A percentile compares a stretch with the other conserved stretches of the same genome.
Evolutionary conservation across 2,888 invertebrate species (phyloP).

Genomic region (Eupithecia inturbata): DNA sequence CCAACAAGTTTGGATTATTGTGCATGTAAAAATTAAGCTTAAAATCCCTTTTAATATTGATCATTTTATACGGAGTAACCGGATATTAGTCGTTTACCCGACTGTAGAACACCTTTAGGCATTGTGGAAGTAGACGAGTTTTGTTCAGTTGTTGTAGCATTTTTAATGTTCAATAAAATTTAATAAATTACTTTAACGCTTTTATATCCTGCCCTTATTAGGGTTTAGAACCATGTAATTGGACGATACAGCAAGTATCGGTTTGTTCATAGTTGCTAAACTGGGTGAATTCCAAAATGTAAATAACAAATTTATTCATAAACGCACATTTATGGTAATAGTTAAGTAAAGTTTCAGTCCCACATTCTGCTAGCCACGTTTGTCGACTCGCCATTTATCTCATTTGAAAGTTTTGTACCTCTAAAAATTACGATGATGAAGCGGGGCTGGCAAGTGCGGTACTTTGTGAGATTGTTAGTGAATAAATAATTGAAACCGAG

Average conservation of each 20-base stretch:
- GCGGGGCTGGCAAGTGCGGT: slow-evolving; percentile 54
- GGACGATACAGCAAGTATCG: slow-evolving; percentile 39
- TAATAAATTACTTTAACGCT: slow-evolving; percentile 64
- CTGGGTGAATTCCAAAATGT: slow-evolving; percentile 57
- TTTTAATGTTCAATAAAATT: slow-evolving; percentile 64
- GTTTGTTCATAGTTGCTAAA: slow-evolving; percentile 60
- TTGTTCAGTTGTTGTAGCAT: slow-evolving; percentile 66
- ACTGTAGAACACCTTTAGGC: slow-evolving; percentile 68
- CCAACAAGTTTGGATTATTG: slow-evolving; percentile 73
- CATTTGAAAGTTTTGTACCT: slow-evolving; percentile 35
- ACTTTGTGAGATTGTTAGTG: slow-evolving; percentile 67
- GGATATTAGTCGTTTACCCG: slow-evolving; percentile 71
- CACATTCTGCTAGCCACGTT: slow-evolving; percentile 48
- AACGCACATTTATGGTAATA: slow-evolving; percentile 72
- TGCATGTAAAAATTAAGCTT: slow-evolving; percentile 74
- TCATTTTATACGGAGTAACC: slow-evolving; percentile 77
- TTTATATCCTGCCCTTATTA: slow-evolving; percentile 62
- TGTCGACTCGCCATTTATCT: slow-evolving; percentile 39
- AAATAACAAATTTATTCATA: slow-evolving; percentile 66
- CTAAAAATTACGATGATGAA: slow-evolving; percentile 35
- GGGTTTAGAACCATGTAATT: slow-evolving; percentile 51
- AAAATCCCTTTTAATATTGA: slow-evolving; percentile 68
- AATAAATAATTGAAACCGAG: slow-evolving; percentile 65
- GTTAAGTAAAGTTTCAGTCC: slow-evolving; percentile 60
- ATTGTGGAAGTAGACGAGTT: slow-evolving; percentile 60